Evolutionary conservation across 1,140 invertebrate genomes (phyloP).

Genomic region (Caenorhabditis inopinata): DNA sequence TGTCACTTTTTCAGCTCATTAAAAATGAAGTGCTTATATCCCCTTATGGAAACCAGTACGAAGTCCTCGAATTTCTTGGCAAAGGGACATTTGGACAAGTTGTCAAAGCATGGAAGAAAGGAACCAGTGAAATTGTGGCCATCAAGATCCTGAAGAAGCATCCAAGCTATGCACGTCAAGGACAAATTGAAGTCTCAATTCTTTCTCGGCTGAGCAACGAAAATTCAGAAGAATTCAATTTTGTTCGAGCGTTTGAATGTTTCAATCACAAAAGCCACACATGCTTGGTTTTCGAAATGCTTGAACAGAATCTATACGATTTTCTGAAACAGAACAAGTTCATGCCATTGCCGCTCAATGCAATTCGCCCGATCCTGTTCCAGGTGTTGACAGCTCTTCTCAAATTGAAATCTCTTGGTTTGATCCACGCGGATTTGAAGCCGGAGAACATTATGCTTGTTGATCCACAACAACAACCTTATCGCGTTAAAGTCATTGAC

Average conservation of each 20-base stretch:
- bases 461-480: constrained; percentile 92
- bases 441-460: constrained; percentile 99
- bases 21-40: constrained; percentile 66
- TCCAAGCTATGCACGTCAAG: constrained; percentile 97
- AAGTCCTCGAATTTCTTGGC: constrained; percentile 96
- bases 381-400: constrained; percentile 96
- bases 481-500: constrained; percentile 79
- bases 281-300: constrained; percentile 98
- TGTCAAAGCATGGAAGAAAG: constrained; percentile 99
- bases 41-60: constrained; percentile 73
- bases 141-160: constrained; percentile 99
- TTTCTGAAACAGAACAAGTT: constrained; percentile 99
- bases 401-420: constrained; percentile 95
- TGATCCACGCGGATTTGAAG: constrained; percentile 98
- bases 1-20: constrained; percentile 58
- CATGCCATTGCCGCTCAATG: constrained; percentile 82
- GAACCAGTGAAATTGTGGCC: constrained; percentile 98
- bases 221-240: constrained; percentile 97
- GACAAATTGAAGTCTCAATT: constrained; percentile 98
- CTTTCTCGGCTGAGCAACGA: constrained; percentile 93
- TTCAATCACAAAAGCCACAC: constrained; percentile 99
- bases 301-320: constrained; percentile 99
- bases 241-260: constrained; percentile 98
- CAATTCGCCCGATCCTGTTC: constrained; percentile 95
- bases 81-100: constrained; percentile 92